Evolutionary conservation across 1,140 invertebrate genomes (phyloP).

Genomic region (Carcinoscorpius rotundicauda): DNA sequence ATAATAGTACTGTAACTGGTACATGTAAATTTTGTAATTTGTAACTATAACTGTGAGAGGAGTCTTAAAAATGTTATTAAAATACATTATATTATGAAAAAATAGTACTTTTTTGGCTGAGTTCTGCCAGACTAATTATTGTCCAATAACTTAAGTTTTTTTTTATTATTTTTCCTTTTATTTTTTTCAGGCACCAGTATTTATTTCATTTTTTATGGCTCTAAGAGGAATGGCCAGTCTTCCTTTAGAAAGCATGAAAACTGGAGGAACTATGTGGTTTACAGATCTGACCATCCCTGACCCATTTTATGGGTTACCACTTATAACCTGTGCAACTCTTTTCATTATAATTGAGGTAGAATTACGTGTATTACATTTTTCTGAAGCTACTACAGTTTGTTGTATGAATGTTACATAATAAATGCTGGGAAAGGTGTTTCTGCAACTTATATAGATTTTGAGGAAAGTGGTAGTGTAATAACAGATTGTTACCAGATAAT

Average conservation of each 20-base stretch:
- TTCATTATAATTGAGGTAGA: constrained; percentile 63
- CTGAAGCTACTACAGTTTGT: too few relatives aligned
- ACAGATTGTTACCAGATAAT: too few relatives aligned
- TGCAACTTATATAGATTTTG: too few relatives aligned
- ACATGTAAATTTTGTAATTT: too few relatives aligned
- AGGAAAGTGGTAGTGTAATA: too few relatives aligned
- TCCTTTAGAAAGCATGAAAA: constrained; percentile 73
- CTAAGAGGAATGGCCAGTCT: constrained; percentile 68
- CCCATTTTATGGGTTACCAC: constrained; percentile 75
- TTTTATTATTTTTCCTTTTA: neutral
- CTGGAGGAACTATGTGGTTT: constrained; percentile 89
- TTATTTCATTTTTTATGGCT: constrained; percentile 79
- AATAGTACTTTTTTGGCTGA: neutral
- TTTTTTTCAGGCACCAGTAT: constrained; percentile 58
- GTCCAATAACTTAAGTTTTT: neutral
- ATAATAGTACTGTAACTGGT: too few relatives aligned
- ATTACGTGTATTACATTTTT: neutral
- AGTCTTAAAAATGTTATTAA: neutral
- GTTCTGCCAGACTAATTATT: neutral
- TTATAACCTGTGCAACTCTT: constrained; percentile 68
- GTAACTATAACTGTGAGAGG: too few relatives aligned
- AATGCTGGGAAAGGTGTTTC: too few relatives aligned
- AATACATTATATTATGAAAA: neutral
- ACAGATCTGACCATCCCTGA: constrained; percentile 78
- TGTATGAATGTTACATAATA: too few relatives aligned